Evolutionary conservation across 2,797 vertebrate species (phyloP).

Genomic region (Dermochelys coriacea): DNA sequence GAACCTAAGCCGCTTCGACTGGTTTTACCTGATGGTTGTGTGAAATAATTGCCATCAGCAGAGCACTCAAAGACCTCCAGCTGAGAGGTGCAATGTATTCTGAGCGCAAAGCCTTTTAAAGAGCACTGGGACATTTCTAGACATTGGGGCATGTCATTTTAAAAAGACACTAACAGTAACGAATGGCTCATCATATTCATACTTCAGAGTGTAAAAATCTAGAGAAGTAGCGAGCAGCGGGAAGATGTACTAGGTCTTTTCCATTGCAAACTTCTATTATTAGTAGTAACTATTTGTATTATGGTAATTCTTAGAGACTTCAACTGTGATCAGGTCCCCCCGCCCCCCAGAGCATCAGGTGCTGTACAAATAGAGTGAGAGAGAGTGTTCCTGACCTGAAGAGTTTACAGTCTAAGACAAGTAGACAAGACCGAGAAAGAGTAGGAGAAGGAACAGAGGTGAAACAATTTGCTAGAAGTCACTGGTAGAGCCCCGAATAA

Average conservation of each 20-base stretch:
- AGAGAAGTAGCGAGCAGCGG: background rate
- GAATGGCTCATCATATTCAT: background rate
- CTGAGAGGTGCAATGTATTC: rapidly evolving
- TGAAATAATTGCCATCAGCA: background rate
- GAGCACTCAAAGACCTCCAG: background rate
- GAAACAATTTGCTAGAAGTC: background rate
- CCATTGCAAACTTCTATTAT: background rate
- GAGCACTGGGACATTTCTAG: background rate
- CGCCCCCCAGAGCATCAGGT: background rate
- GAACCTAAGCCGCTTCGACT: background rate
- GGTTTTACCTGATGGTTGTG: background rate
- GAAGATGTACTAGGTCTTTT: background rate
- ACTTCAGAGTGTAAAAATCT: background rate
- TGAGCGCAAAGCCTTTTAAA: background rate
- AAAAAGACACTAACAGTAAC: background rate
- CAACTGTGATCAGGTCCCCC: background rate
- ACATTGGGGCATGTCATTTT: background rate
- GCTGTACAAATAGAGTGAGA: background rate
- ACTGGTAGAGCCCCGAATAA: background rate
- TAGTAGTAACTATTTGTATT: background rate
- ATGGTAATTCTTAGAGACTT: background rate
- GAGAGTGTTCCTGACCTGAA: background rate
- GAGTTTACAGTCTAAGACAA: background rate
- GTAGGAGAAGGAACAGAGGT: rapidly evolving
- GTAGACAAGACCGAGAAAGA: background rate